Percentiles rank a stretch among this genome's conserved stretches.
Evolutionary conservation across 1,140 invertebrate genomes (phyloP).

Genomic region (Aphaenogaster floridana): DNA sequence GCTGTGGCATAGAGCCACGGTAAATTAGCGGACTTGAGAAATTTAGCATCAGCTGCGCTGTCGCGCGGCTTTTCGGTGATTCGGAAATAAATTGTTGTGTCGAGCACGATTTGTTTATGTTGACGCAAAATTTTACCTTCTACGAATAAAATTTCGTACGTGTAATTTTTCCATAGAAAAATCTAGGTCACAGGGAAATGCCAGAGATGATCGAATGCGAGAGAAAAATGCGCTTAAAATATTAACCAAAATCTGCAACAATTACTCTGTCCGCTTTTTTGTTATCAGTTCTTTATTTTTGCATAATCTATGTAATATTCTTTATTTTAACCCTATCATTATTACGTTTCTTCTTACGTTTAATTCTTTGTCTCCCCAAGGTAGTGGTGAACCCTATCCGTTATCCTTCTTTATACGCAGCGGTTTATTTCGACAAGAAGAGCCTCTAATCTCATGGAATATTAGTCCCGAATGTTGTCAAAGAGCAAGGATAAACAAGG

Average conservation of each 20-base stretch:
- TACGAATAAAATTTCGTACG: neutral
- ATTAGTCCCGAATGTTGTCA: slow-evolving; percentile 2
- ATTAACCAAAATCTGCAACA: neutral
- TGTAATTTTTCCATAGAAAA: neutral
- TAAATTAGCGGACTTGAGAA: slow-evolving; percentile 43
- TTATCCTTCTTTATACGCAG: neutral
- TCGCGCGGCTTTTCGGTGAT: neutral
- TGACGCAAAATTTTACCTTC: neutral
- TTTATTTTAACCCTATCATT: neutral
- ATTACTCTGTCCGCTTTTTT: neutral
- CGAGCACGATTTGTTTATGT: neutral
- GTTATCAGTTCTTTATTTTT: neutral
- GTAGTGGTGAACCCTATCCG: neutral
- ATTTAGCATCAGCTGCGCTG: neutral
- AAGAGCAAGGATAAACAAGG: slow-evolving; percentile 10
- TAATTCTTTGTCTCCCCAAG: neutral
- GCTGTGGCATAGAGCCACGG: neutral
- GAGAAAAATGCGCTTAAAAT: neutral
- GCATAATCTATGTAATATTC: too few relatives aligned
- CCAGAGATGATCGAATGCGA: neutral
- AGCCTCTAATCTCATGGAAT: neutral
- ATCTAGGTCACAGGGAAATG: neutral
- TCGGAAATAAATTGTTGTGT: neutral
- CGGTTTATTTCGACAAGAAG: neutral
- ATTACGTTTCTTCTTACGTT: neutral